Conservation (phyloP, 2,888 invertebrate species). For the Cephus sareptanus region DNA sequence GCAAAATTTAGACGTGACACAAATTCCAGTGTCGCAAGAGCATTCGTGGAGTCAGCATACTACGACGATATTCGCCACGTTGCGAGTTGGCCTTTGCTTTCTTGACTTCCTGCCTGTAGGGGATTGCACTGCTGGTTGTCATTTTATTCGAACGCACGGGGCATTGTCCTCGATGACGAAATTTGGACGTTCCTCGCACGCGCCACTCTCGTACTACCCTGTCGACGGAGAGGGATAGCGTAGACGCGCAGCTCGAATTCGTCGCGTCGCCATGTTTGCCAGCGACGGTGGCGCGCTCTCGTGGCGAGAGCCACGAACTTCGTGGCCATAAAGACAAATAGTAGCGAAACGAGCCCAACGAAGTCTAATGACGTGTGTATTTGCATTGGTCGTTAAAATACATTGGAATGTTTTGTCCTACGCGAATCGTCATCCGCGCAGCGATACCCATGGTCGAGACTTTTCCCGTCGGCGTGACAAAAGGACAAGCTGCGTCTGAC, state of each 20-base stretch:
- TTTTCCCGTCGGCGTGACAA: constrained; percentile 31
- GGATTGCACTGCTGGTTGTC: not conserved
- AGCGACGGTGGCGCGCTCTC: not conserved
- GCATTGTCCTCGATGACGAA: not conserved
- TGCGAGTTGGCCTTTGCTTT: constrained; percentile 5
- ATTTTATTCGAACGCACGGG: not conserved
- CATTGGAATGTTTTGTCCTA: constrained; percentile 28
- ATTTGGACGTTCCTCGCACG: not conserved
- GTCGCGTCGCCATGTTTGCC: not conserved
- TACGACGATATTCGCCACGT: constrained; percentile 1
- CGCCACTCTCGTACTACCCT: not conserved
- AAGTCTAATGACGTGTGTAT: constrained; percentile 46
- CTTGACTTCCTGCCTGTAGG: not conserved
- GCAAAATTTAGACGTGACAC: constrained; percentile 22
- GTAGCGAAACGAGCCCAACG: constrained; percentile 47
- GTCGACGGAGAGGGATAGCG: not conserved
- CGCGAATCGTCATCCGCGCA: constrained; percentile 7
- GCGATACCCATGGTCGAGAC: constrained; percentile 22
- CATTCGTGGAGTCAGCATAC: not conserved
- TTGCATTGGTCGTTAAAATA: constrained; percentile 48
- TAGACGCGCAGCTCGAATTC: not conserved
- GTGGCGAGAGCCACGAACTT: constrained; percentile 7
- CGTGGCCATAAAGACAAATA: constrained; percentile 48
- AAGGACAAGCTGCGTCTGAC: constrained; percentile 29
- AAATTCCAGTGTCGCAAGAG: constrained; percentile 17